Evolutionary conservation across 2,113 vertebrate species (phyloP).

Genomic region (Mastomys natalensis): DNA sequence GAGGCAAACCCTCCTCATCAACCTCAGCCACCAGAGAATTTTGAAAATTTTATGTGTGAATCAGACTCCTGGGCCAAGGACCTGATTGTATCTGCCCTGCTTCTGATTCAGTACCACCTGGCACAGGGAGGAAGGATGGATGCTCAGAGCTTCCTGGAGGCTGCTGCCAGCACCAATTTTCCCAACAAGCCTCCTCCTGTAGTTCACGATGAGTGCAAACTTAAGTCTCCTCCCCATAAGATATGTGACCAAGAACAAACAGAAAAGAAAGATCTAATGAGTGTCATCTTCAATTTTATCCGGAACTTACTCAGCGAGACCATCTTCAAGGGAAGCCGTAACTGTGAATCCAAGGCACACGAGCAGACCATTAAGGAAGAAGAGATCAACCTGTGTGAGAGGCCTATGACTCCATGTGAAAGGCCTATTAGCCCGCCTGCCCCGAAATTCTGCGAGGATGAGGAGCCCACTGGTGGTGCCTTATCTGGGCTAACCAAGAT

Average conservation of each 20-base stretch:
- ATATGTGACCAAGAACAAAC: constrained; percentile 42
- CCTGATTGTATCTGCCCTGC: constrained; percentile 73
- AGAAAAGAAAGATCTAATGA: constrained; percentile 81
- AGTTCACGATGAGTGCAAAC: not conserved
- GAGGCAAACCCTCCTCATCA: not conserved
- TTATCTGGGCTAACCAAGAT: constrained; percentile 73
- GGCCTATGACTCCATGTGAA: not conserved
- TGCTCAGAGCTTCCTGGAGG: constrained; percentile 75
- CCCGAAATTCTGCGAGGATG: not conserved
- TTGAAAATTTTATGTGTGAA: constrained; percentile 54
- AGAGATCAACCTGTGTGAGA: not conserved
- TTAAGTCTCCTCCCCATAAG: not conserved
- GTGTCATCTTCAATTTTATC: constrained; percentile 79
- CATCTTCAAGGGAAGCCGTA: constrained; percentile 68
- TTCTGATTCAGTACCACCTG: constrained; percentile 77
- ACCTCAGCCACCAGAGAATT: constrained; percentile 40
- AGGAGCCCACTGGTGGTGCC: constrained; percentile 5
- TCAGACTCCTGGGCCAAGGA: constrained; percentile 79
- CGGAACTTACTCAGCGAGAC: constrained; percentile 77
- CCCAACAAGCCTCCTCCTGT: not conserved
- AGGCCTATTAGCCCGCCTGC: not conserved
- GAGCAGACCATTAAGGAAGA: constrained; percentile 48
- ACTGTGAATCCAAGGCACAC: constrained; percentile 28
- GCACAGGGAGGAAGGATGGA: constrained; percentile 78
- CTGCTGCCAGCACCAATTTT: constrained; percentile 58